phyloP scores from a whole-genome alignment of 2,797 vertebrate species.

The Anniella stebbinsi region DNA sequence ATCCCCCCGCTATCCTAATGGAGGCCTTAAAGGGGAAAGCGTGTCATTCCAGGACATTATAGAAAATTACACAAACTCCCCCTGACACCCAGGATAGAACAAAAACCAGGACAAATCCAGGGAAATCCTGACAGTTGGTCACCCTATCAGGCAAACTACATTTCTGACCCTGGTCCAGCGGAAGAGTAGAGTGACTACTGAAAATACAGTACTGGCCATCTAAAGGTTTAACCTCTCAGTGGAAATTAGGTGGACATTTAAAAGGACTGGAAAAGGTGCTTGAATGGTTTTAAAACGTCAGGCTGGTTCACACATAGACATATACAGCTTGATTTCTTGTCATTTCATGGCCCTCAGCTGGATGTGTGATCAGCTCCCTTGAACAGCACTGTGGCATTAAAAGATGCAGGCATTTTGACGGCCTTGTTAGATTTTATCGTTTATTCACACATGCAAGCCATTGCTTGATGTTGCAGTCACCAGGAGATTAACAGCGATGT shows the following conservation, averaged over 20 bases:
- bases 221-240: not conserved
- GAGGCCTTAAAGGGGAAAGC: no score
- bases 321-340: not conserved
- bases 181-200: not conserved
- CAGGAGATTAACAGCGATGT: no score
- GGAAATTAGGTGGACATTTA: not conserved
- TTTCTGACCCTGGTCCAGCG: not conserved
- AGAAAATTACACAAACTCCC: no score
- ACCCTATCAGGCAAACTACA: no score
- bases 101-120: no score
- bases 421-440: not conserved
- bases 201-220: not conserved
- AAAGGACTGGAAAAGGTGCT: not conserved
- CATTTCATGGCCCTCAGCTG: not conserved
- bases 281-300: not conserved
- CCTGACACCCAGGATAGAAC: no score
- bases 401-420: not conserved
- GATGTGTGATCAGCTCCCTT: not conserved
- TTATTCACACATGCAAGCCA: no score
- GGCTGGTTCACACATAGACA: not conserved
- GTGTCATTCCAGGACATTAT: no score
- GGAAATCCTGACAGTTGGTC: no score
- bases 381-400: not conserved
- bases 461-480: no score
- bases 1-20: no score